These are phyloP conservation scores for Phthorimaea operculella DNA, from an alignment of 1,140 invertebrate species.

Conservation along the genomic window DNA sequence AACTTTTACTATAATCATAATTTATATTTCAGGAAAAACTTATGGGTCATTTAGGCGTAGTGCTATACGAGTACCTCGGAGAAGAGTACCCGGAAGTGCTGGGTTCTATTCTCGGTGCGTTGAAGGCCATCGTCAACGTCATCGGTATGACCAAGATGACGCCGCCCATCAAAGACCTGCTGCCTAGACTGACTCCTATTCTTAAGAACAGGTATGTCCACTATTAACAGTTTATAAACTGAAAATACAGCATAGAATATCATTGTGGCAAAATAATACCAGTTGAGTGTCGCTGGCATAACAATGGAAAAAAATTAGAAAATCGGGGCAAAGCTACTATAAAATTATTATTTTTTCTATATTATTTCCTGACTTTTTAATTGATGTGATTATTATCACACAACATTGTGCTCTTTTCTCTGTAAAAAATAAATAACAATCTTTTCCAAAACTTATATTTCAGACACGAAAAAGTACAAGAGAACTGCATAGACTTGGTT, in stretches of 20 bases:
- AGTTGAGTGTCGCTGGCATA: too few relatives aligned
- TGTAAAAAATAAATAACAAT: too few relatives aligned
- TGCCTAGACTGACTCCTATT: conserved; percentile 97
- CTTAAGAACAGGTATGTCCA: conserved; percentile 85
- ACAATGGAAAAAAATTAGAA: not conserved
- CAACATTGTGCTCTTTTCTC: too few relatives aligned
- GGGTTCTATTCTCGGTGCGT: conserved; percentile 96
- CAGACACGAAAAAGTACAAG: conserved; percentile 94
- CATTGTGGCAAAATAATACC: too few relatives aligned
- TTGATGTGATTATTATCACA: too few relatives aligned
- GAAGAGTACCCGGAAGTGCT: conserved; percentile 99
- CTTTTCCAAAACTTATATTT: not conserved
- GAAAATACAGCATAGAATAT: too few relatives aligned
- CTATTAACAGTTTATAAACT: too few relatives aligned
- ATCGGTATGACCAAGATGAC: conserved; percentile 99
- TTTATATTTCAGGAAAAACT: conserved; percentile 87
- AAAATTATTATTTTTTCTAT: not conserved
- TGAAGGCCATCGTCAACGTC: conserved; percentile 99
- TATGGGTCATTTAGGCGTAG: conserved; percentile 99
- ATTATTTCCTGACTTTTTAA: not conserved
- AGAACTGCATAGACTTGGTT: conserved; percentile 99
- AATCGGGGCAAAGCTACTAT: too few relatives aligned
- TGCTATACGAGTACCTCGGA: conserved; percentile 99
- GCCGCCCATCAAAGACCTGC: conserved; percentile 98
- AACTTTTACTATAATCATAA: not conserved